These are phyloP conservation scores for Athalia cordata DNA, from an alignment of 2,888 invertebrate species.

Conservation along the genomic window DNA sequence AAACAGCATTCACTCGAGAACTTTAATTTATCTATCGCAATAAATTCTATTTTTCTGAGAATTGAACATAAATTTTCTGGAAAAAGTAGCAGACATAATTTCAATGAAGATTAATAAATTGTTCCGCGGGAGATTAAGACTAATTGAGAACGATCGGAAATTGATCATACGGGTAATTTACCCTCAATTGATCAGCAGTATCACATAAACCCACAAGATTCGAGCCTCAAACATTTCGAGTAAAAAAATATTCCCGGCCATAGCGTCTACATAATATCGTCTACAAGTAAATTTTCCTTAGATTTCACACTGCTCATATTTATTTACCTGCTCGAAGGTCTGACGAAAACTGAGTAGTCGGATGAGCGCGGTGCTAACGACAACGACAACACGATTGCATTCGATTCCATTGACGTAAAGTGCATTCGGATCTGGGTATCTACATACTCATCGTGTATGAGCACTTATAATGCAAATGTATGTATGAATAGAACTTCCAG, in stretches of 20 bases:
- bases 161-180: neutral
- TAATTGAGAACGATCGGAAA: too few relatives aligned
- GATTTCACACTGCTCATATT: neutral
- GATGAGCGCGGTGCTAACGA: conserved; percentile 16
- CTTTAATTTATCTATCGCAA: neutral
- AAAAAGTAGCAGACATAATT: too few relatives aligned
- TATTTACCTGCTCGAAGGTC: conserved; percentile 1
- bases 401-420: conserved; percentile 22
- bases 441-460: neutral
- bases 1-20: neutral
- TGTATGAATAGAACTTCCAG: conserved; percentile 9
- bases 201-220: neutral
- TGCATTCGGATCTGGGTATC: neutral
- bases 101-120: too few relatives aligned
- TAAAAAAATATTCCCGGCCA: neutral
- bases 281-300: neutral
- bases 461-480: conserved; percentile 28
- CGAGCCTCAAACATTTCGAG: neutral
- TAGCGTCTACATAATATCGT: neutral
- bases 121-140: too few relatives aligned
- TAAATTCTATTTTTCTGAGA: neutral
- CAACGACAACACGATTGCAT: neutral
- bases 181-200: neutral
- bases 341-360: neutral
- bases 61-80: too few relatives aligned